A percentile compares a stretch with the other conserved stretches of the same genome.
Conservation (phyloP, 2,797 vertebrate species). For the Dromococcyx pavoninus region DNA sequence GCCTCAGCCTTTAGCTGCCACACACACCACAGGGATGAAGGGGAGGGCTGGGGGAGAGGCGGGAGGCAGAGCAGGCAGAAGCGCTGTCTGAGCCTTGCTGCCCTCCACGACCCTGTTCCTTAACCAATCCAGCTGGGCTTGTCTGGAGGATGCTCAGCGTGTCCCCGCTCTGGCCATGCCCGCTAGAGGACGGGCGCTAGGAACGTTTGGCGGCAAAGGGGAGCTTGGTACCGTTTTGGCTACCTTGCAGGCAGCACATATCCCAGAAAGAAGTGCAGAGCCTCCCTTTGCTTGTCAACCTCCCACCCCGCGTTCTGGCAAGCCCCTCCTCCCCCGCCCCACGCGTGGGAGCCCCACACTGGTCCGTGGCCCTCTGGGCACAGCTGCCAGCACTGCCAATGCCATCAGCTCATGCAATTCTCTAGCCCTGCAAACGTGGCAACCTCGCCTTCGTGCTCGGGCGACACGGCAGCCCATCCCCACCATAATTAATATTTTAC, state of each 20-base stretch:
- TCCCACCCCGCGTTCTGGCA: background rate
- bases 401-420: background rate
- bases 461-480: background rate
- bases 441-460: background rate
- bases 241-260: background rate
- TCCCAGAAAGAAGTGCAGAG: background rate
- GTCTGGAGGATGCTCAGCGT: background rate
- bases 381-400: background rate
- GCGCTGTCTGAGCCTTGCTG: slow-evolving; percentile 51
- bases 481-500: background rate
- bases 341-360: too few species aligned
- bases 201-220: background rate
- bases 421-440: background rate
- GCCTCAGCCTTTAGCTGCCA: slow-evolving; percentile 60
- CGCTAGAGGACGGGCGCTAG: background rate
- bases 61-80: slow-evolving; percentile 24
- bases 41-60: slow-evolving; percentile 31
- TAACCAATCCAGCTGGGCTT: background rate
- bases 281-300: background rate
- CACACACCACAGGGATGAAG: slow-evolving; percentile 46
- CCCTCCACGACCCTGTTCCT: slow-evolving; percentile 56
- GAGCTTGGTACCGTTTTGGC: background rate
- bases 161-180: background rate
- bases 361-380: background rate
- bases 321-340: too few species aligned